Percentiles rank a stretch among this genome's conserved stretches.
Conservation (phyloP, 2,797 vertebrate species). For the Oryzias sinensis region DNA sequence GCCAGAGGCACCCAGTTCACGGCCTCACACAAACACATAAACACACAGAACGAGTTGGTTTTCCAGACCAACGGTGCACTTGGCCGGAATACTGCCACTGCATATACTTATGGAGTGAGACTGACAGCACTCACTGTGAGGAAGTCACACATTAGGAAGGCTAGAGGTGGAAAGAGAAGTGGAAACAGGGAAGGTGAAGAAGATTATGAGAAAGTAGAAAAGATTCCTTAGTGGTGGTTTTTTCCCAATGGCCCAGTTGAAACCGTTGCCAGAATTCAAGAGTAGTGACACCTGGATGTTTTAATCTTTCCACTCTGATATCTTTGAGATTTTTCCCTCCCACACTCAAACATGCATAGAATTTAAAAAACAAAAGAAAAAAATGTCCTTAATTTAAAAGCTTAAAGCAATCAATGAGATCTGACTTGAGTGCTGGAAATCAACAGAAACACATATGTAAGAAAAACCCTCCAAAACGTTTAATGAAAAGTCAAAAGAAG, state of each 20-base stretch:
- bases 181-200: not conserved
- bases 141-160: conserved; percentile 38
- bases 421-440: too few relatives aligned
- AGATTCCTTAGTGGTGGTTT: not conserved
- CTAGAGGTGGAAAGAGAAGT: conserved; percentile 13
- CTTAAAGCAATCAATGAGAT: too few relatives aligned
- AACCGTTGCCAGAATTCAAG: not conserved
- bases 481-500: too few relatives aligned
- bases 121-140: conserved; percentile 40
- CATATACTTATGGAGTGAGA: conserved; percentile 28
- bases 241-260: not conserved
- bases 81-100: conserved; percentile 28
- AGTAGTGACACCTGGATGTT: not conserved
- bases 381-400: too few relatives aligned
- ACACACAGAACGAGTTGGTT: conserved; percentile 51
- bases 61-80: conserved; percentile 47
- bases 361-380: too few relatives aligned
- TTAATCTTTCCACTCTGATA: not conserved
- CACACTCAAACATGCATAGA: too few relatives aligned
- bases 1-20: conserved; percentile 49
- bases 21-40: conserved; percentile 54
- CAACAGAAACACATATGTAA: too few relatives aligned
- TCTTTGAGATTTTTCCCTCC: too few relatives aligned
- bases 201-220: not conserved
- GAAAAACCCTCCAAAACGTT: too few relatives aligned